A percentile compares a stretch with the other conserved stretches of the same genome.
Evolutionary conservation across 2,797 vertebrate species (phyloP).

Genomic region (Malacoraja senta): DNA sequence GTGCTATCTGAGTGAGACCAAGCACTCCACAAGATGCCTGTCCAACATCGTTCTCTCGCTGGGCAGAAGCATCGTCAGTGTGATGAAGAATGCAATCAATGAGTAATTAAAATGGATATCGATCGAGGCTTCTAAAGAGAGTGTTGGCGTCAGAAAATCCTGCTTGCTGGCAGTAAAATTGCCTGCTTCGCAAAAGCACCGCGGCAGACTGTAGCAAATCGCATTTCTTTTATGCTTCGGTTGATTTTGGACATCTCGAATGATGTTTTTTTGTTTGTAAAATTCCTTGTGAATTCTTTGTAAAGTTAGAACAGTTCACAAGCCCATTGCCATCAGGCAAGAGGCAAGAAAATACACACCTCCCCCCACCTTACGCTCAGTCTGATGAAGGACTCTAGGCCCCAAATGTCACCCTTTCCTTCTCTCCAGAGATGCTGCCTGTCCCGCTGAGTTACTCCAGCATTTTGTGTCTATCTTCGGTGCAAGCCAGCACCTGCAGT

Average conservation of each 20-base stretch:
- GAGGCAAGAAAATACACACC: too few species aligned
- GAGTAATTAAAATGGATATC: slow-evolving; percentile 34
- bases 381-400: too few species aligned
- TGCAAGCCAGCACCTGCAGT: too few species aligned
- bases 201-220: neutral
- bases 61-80: neutral
- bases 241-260: neutral
- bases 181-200: neutral
- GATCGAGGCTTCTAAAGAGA: neutral
- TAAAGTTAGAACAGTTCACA: too few species aligned
- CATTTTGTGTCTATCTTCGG: too few species aligned
- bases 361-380: too few species aligned
- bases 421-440: too few species aligned
- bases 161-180: neutral
- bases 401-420: too few species aligned
- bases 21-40: neutral
- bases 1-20: neutral
- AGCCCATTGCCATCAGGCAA: too few species aligned
- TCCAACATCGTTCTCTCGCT: neutral
- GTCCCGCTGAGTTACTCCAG: too few species aligned
- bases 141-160: neutral
- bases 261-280: neutral
- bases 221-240: neutral
- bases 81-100: slow-evolving; percentile 1
- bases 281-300: too few species aligned